Evolutionary conservation across 2,113 vertebrate genomes (phyloP).

Genomic region (Lophura nycthemera): DNA sequence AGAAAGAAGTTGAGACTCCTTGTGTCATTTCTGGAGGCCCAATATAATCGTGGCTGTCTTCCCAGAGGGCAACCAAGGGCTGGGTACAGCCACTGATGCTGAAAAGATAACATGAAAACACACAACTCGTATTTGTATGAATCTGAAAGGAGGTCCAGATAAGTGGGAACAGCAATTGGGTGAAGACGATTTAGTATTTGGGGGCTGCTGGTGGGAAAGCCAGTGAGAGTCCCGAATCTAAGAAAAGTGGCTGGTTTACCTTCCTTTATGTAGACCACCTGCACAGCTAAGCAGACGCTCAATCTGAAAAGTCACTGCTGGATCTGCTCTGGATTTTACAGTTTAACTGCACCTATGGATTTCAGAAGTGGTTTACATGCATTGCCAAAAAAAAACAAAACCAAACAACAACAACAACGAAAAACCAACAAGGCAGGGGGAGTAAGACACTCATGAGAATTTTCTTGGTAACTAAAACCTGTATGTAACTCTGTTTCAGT

Average conservation of each 20-base stretch:
- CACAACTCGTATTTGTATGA: not conserved
- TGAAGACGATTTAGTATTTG: not conserved
- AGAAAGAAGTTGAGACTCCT: not conserved
- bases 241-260: not conserved
- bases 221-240: not conserved
- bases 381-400: not conserved
- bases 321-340: not conserved
- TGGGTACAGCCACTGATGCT: not conserved
- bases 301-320: not conserved
- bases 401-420: not conserved
- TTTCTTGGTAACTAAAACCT: not conserved
- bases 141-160: not conserved
- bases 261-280: not conserved
- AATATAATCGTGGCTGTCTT: not conserved
- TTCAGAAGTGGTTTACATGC: not conserved
- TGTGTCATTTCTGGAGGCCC: not conserved
- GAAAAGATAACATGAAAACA: not conserved
- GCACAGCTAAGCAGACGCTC: not conserved
- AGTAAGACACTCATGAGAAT: not conserved
- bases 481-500: not conserved
- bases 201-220: not conserved
- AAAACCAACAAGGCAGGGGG: not conserved
- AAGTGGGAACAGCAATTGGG: not conserved
- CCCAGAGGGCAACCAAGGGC: rapidly evolving
- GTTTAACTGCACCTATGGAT: not conserved